A percentile compares a stretch with the other conserved stretches of the same genome.
Conservation (phyloP, 2,888 invertebrate genomes). For the Acrobasis suavella region DNA sequence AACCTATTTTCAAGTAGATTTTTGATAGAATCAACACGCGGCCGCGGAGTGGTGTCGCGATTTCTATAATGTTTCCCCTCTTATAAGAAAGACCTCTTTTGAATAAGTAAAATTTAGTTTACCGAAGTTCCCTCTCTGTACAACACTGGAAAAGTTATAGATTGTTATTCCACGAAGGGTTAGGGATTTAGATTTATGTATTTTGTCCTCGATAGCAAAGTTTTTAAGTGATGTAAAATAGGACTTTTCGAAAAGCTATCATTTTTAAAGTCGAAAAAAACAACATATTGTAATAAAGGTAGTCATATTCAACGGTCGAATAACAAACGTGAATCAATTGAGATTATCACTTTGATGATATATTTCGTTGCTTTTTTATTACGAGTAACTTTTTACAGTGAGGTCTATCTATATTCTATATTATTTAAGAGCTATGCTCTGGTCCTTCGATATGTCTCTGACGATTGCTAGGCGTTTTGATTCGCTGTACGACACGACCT, state of each 20-base stretch:
- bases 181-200: slow-evolving; percentile 44
- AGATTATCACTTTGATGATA: no score
- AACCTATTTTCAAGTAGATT: slow-evolving; percentile 60
- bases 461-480: no score
- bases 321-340: no score
- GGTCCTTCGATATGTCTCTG: no score
- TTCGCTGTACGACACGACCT: no score
- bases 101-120: slow-evolving; percentile 76
- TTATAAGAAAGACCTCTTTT: slow-evolving; percentile 56
- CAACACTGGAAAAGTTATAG: slow-evolving; percentile 69
- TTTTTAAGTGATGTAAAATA: slow-evolving; percentile 26
- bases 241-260: neutral
- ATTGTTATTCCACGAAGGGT: slow-evolving; percentile 72
- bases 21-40: slow-evolving; percentile 78
- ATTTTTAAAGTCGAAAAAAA: no score
- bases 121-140: slow-evolving; percentile 59
- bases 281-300: no score
- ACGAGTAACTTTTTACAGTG: no score
- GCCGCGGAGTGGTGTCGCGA: slow-evolving; percentile 66
- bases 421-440: no score
- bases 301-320: no score
- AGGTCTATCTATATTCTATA: no score
- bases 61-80: slow-evolving; percentile 73
- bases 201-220: slow-evolving; percentile 26
- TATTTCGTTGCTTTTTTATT: no score